Base-by-base conservation (phyloP, 2,888 invertebrate species). In the Antheraea assamensis region DNA sequence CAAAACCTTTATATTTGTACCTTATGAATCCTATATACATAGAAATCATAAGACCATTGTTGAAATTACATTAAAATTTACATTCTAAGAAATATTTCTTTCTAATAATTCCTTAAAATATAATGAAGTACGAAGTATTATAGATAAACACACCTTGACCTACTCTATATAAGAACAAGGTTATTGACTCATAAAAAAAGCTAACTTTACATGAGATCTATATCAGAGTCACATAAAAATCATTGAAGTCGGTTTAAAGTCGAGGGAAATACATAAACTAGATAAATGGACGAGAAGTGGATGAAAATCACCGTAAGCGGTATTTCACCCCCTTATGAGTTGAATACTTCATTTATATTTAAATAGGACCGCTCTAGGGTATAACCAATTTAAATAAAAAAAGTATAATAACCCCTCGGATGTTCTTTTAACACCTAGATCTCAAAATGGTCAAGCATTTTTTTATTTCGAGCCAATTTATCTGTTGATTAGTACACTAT, bases 141-240 rank as follows among this genome's bases (percentile, higher is more conserved):
- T n/a, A 68, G 68, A 68, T 68, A 68, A 68, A n/a, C n/a, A 13
- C n/a, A 68, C 68, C 31, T 68, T 68, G 68, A 68, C 21, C 68
- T 68, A 68, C 68, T 68, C 15, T n/a, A 19, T 21, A 31, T 68
- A 35, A 21, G 27, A 27, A 64, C 61, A 64, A 64, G 30, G 61
- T 73, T 70, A 47, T 71, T 30, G 27, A 47, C 31, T 27, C 17
- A 68, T 68, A 35, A 86, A 88, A n/a, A 85, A 84, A 73, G 17
- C 52, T 81, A 17, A 30, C 61, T 64, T 24, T 10, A 64, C 61
- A 27, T 30, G 27, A 64, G 27, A 64, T 64, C 27, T 27, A 61
- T 17, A 2, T 17, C 30, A 30, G 61, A 4, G 27, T 24, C 4
- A 58, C 2, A 42, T 42, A 42, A 42, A 42, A 13, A 42, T 42